A percentile compares a stretch with the other conserved stretches of the same genome.
phyloP scores from a whole-genome alignment of 2,113 vertebrate species.

The Oenanthe melanoleuca region DNA sequence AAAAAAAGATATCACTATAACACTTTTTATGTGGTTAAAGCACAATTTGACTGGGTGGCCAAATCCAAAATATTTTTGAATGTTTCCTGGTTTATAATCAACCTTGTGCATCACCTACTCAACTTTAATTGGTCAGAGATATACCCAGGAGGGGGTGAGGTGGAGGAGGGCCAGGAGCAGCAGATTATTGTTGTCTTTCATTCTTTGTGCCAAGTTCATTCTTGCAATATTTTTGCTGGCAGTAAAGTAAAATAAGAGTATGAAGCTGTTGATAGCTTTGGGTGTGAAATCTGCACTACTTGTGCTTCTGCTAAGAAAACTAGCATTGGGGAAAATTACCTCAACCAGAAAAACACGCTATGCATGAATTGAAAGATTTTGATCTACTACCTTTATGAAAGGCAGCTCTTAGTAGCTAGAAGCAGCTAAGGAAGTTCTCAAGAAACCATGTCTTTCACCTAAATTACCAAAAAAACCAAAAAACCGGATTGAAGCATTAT shows the following conservation, averaged over 20 bases:
- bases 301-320: not conserved
- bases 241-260: not conserved
- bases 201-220: not conserved
- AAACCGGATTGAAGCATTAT: not conserved
- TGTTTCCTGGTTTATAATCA: not conserved
- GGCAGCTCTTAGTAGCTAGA: not conserved
- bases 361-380: not conserved
- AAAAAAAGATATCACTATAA: not conserved
- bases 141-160: fast-evolving
- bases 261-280: not conserved
- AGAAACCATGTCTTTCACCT: not conserved
- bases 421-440: not conserved
- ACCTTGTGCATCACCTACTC: not conserved
- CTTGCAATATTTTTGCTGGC: not conserved
- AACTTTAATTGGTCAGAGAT: not conserved
- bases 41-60: not conserved
- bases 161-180: not conserved
- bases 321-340: not conserved
- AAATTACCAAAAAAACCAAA: not conserved
- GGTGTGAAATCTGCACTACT: not conserved
- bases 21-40: not conserved
- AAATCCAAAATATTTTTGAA: not conserved
- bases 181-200: not conserved
- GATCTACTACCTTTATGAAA: not conserved
- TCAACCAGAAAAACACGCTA: not conserved